phyloP scores from a whole-genome alignment of 2,113 vertebrate species.

The Zapus hudsonius region DNA sequence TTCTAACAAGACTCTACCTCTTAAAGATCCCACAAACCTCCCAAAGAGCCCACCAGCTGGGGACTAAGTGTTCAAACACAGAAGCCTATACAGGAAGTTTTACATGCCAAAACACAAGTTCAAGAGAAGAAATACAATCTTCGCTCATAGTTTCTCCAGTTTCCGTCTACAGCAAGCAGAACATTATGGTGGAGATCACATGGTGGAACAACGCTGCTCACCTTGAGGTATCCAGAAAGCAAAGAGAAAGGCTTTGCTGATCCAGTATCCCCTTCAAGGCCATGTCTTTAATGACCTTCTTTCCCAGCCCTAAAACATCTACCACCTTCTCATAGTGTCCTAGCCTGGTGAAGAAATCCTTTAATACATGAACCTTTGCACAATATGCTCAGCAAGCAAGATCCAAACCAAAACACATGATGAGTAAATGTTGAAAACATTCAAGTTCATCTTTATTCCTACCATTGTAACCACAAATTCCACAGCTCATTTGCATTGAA shows the following conservation, averaged over 20 bases:
- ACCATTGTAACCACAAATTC: neutral
- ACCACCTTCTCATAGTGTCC: neutral
- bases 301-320: neutral
- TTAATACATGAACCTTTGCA: neutral
- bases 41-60: too few species aligned
- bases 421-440: rapidly evolving
- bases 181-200: rapidly evolving
- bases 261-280: neutral
- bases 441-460: neutral
- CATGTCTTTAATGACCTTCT: neutral
- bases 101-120: neutral
- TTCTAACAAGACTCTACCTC: too few species aligned
- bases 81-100: too few species aligned
- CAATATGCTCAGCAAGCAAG: too few species aligned
- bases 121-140: neutral
- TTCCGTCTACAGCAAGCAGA: neutral
- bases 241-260: neutral
- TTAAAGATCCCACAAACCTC: too few species aligned
- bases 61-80: too few species aligned
- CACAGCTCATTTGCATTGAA: neutral
- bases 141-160: neutral
- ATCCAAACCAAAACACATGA: neutral
- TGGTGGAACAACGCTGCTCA: neutral
- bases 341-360: neutral
- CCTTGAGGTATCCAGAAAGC: neutral